These are phyloP conservation scores for Elysia crispata DNA, from an alignment of 2,888 invertebrate species.

Conservation along the genomic window DNA sequence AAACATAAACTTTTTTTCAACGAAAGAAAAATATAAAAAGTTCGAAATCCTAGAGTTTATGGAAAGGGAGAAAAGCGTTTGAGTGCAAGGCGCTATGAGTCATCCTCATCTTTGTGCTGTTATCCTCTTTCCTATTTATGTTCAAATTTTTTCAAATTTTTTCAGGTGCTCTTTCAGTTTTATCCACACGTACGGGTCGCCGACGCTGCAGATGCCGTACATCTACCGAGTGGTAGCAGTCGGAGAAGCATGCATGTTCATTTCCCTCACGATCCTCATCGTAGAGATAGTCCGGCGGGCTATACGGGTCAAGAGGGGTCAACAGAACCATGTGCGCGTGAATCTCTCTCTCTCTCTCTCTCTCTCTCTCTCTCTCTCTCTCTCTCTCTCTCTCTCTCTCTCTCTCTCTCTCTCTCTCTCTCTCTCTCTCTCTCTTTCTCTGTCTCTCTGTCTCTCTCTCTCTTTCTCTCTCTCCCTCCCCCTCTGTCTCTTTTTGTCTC, in stretches of 20 bases:
- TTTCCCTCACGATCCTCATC: background rate
- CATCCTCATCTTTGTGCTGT: too few species aligned
- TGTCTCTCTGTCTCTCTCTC: constrained; percentile 17
- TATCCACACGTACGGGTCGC: constrained; percentile 15
- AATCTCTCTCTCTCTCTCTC: background rate
- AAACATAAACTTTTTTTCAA: too few species aligned
- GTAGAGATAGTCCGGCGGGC: background rate
- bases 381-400: background rate
- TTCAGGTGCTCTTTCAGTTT: too few species aligned
- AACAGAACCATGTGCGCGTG: too few species aligned
- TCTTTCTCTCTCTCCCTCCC: background rate
- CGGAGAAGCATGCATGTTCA: background rate
- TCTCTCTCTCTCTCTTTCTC: constrained; percentile 1
- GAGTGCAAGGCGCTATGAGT: too few species aligned
- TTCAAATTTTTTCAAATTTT: too few species aligned
- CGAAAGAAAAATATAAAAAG: too few species aligned
- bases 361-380: constrained; percentile 10
- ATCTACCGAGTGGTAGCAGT: background rate
- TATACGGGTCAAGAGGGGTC: background rate
- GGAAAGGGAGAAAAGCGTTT: too few species aligned
- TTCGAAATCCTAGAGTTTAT: too few species aligned
- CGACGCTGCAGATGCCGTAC: background rate
- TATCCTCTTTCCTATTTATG: too few species aligned
- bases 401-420: constrained; percentile 24
- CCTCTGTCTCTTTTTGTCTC: constrained; percentile 3